These are phyloP conservation scores for Stegostoma tigrinum DNA, from an alignment of 2,113 vertebrate species.

Conservation along the genomic window DNA sequence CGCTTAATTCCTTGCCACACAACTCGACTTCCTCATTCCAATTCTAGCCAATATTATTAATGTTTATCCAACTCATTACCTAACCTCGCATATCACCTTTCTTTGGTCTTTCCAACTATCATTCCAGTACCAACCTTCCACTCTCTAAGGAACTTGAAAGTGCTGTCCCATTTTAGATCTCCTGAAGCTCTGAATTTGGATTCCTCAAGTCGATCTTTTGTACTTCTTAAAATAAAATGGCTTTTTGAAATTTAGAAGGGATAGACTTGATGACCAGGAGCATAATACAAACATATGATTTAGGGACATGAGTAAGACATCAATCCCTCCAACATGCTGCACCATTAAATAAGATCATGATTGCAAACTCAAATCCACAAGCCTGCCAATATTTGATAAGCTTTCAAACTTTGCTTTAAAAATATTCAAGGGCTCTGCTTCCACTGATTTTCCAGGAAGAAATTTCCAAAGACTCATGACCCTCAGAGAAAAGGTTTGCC, in stretches of 20 bases:
- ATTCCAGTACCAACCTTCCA: background rate
- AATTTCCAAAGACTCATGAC: too few species aligned
- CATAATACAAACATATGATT: too few species aligned
- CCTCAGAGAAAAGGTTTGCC: too few species aligned
- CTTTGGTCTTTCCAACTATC: background rate
- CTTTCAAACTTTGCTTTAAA: too few species aligned
- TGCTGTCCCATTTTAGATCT: background rate
- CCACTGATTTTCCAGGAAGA: too few species aligned
- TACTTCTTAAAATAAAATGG: background rate
- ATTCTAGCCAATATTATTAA: background rate
- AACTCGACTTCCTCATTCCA: background rate
- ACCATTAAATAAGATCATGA: too few species aligned
- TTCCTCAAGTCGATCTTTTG: background rate
- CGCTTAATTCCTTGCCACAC: background rate
- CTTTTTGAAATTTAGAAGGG: background rate
- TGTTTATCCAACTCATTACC: background rate
- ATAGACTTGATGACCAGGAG: background rate
- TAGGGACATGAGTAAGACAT: too few species aligned
- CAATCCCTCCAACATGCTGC: too few species aligned
- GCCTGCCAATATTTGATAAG: too few species aligned
- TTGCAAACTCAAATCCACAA: too few species aligned
- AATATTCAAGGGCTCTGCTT: too few species aligned
- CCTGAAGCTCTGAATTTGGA: background rate
- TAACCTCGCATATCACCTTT: background rate
- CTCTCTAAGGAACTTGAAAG: background rate